These are phyloP conservation scores for Knipowitschia caucasica DNA, from an alignment of 2,797 vertebrate species.

Conservation along the genomic window DNA sequence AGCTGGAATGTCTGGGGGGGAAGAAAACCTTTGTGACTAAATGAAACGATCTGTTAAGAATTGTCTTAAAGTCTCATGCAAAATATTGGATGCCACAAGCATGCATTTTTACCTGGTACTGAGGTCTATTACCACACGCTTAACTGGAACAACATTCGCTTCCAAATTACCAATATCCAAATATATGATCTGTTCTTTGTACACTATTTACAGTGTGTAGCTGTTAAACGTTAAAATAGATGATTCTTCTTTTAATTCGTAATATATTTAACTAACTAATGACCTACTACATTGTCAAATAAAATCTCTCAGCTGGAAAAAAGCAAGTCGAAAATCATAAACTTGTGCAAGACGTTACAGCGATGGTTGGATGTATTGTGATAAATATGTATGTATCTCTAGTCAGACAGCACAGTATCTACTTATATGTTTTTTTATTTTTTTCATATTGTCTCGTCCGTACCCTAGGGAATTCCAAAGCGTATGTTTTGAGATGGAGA, in stretches of 20 bases:
- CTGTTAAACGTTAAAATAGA: slow-evolving; percentile 76
- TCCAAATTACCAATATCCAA: slow-evolving; percentile 79
- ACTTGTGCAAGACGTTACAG: slow-evolving; percentile 58
- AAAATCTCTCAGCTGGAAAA: slow-evolving; percentile 30
- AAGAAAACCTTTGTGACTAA: slow-evolving; percentile 39
- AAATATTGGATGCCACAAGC: slow-evolving; percentile 76
- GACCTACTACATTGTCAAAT: slow-evolving; percentile 54
- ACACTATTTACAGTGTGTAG: slow-evolving; percentile 78
- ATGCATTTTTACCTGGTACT: slow-evolving; percentile 77
- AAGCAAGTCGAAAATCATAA: slow-evolving; percentile 47
- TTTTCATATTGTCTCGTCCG: slow-evolving; percentile 33
- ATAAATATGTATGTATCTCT: slow-evolving; percentile 41
- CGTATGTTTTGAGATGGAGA: slow-evolving; percentile 39
- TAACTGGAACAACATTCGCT: slow-evolving; percentile 75
- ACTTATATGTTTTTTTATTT: slow-evolving; percentile 21
- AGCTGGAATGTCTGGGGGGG: slow-evolving; percentile 31
- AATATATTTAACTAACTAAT: slow-evolving; percentile 52
- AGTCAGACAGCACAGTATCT: slow-evolving; percentile 54
- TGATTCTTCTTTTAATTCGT: slow-evolving; percentile 60
- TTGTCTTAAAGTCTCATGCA: slow-evolving; percentile 75
- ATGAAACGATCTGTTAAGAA: slow-evolving; percentile 64
- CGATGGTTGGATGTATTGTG: slow-evolving; percentile 46
- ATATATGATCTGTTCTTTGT: slow-evolving; percentile 81
- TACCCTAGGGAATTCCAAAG: slow-evolving; percentile 51
- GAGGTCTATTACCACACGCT: slow-evolving; percentile 71